These are phyloP conservation scores for Euura saliciscinereae DNA, from an alignment of 1,140 invertebrate species.

Conservation along the genomic window DNA sequence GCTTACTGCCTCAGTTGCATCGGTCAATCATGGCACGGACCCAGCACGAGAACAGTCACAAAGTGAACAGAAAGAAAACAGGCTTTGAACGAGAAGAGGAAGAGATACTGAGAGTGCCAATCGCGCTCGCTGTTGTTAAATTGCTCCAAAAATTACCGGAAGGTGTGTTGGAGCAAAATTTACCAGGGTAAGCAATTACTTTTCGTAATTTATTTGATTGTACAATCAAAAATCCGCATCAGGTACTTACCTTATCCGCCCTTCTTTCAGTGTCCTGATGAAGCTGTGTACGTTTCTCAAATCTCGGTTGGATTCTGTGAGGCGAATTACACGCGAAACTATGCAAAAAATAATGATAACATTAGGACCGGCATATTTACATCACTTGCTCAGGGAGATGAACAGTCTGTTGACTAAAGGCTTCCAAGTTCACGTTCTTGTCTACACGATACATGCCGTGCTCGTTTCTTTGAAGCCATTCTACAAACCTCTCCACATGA, in stretches of 20 bases:
- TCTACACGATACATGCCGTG: slow-evolving; percentile 86
- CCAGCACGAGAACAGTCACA: slow-evolving; percentile 79
- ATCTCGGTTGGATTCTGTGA: slow-evolving; percentile 86
- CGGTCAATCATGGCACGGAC: slow-evolving; percentile 74
- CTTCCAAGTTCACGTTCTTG: slow-evolving; percentile 92
- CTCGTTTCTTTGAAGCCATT: slow-evolving; percentile 71
- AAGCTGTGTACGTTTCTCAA: slow-evolving; percentile 90
- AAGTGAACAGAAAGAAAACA: slow-evolving; percentile 74
- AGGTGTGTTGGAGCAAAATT: slow-evolving; percentile 73
- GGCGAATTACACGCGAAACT: slow-evolving; percentile 84
- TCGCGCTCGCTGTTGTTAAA: slow-evolving; percentile 92
- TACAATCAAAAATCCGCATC: not conserved
- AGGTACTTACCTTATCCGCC: not conserved
- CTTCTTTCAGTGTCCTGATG: slow-evolving; percentile 77
- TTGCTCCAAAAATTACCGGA: slow-evolving; percentile 86
- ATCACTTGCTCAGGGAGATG: slow-evolving; percentile 81
- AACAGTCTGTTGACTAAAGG: slow-evolving; percentile 82
- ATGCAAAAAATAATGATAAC: slow-evolving; percentile 87
- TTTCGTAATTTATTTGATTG: not conserved
- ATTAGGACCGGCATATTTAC: slow-evolving; percentile 83
- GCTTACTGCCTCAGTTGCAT: slow-evolving; percentile 70
- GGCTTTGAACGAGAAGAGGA: slow-evolving; percentile 78
- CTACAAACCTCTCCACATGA: slow-evolving; percentile 77
- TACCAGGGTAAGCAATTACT: slow-evolving; percentile 72
- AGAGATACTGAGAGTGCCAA: slow-evolving; percentile 88